phyloP scores from a whole-genome alignment of 2,113 vertebrate genomes.

The Mormyrus lacerda region DNA sequence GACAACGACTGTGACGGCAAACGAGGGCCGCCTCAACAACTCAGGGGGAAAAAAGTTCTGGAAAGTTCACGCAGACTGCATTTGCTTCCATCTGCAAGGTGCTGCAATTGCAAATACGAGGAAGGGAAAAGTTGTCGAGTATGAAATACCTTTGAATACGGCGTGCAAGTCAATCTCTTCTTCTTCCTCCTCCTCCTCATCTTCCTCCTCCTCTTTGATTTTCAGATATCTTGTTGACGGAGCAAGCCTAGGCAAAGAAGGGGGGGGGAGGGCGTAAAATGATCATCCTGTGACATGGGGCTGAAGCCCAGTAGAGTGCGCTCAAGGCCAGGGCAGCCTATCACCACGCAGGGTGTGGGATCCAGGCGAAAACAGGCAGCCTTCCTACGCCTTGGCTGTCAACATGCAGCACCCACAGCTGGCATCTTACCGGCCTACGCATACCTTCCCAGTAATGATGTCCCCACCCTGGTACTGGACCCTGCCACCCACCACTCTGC shows the following conservation, averaged over 20 bases:
- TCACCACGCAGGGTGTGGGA: neutral
- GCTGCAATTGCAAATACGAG: neutral
- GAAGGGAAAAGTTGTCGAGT: neutral
- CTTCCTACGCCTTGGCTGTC: neutral
- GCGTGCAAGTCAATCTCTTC: conserved; percentile 48
- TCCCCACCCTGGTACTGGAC: neutral
- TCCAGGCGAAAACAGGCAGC: neutral
- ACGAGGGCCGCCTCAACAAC: neutral
- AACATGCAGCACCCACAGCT: neutral
- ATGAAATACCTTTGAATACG: conserved; percentile 41
- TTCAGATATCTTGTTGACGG: conserved; percentile 59
- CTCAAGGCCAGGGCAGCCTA: neutral
- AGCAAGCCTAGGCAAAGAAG: conserved; percentile 43
- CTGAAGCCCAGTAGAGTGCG: neutral
- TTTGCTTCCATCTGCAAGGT: neutral
- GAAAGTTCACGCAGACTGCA: neutral
- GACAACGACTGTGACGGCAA: neutral
- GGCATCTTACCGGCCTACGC: neutral
- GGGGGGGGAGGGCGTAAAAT: neutral
- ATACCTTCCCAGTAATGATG: neutral
- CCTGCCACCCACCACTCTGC: neutral
- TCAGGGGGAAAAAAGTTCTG: neutral
- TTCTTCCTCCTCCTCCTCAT: conserved; percentile 49
- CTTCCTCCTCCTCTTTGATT: conserved; percentile 59
- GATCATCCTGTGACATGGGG: conserved; percentile 2